A percentile compares a stretch with the other conserved stretches of the same genome.
Evolutionary conservation across 2,797 vertebrate genomes (phyloP).

Genomic region (Aselliscus stoliczkanus): DNA sequence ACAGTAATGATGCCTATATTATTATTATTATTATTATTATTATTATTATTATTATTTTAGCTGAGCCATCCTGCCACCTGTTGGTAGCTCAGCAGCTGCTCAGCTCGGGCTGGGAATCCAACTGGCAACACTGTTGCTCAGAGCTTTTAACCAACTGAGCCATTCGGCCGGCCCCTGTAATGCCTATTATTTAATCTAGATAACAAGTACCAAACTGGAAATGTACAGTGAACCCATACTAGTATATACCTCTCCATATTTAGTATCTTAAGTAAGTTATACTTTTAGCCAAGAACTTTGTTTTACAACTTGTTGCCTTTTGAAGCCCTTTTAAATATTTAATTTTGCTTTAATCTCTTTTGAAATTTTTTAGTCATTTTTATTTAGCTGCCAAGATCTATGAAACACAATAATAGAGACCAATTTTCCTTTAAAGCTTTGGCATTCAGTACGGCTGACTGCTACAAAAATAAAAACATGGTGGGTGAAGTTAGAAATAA

Average conservation of each 20-base stretch:
- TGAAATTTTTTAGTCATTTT: constrained; percentile 10
- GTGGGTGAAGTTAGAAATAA: constrained; percentile 44
- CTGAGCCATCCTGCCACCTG: too few relatives aligned
- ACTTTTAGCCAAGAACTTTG: neutral
- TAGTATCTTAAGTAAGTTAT: constrained; percentile 7
- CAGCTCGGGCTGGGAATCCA: too few relatives aligned
- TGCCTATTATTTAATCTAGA: constrained; percentile 29
- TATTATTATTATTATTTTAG: too few relatives aligned
- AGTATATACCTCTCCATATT: neutral
- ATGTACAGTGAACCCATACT: neutral
- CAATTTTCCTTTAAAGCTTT: neutral
- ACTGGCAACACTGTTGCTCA: too few relatives aligned
- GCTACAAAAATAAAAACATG: constrained; percentile 1
- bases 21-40: too few relatives aligned
- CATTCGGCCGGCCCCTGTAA: too few relatives aligned
- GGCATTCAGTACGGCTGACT: neutral
- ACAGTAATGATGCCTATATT: neutral
- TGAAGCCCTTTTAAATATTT: constrained; percentile 30
- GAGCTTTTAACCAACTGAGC: too few relatives aligned
- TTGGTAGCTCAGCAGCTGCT: too few relatives aligned
- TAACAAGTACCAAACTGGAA: neutral
- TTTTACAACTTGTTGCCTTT: neutral
- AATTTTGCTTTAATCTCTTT: constrained; percentile 6
- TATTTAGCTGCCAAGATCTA: constrained; percentile 24
- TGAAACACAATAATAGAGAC: neutral